Conservation (phyloP, 2,113 vertebrate genomes). For the Pyrgilauda ruficollis region DNA sequence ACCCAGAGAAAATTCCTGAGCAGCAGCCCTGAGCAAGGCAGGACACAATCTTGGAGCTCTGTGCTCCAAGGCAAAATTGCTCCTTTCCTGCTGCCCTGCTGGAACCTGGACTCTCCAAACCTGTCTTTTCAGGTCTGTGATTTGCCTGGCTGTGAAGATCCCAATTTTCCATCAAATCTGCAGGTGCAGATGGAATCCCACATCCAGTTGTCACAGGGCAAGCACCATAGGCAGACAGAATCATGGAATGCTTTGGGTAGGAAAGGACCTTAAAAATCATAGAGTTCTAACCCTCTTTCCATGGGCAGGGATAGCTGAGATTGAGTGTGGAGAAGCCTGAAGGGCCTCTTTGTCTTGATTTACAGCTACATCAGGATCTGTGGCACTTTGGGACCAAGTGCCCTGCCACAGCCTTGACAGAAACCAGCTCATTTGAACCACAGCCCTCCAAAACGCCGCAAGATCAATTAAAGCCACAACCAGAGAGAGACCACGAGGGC, state of each 20-base stretch:
- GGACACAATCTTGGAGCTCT: accelerated
- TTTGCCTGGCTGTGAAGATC: not conserved
- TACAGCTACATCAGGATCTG: not conserved
- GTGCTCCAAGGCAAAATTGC: not conserved
- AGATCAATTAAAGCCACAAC: not conserved
- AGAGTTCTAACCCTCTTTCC: accelerated
- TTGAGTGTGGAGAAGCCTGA: not conserved
- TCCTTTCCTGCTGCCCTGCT: not conserved
- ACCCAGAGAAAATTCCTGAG: not conserved
- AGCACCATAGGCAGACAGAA: not conserved
- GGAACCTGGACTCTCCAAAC: not conserved
- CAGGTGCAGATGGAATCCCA: not conserved
- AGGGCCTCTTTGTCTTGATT: not conserved
- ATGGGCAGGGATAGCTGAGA: not conserved
- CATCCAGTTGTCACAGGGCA: not conserved
- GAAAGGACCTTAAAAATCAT: not conserved
- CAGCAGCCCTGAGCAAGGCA: not conserved
- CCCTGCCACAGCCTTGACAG: not conserved
- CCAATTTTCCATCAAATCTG: not conserved
- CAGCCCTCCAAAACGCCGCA: not conserved
- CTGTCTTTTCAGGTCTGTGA: not conserved
- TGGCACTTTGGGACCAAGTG: not conserved
- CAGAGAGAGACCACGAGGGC: not conserved
- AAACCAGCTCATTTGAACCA: not conserved
- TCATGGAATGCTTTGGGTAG: not conserved